These are phyloP conservation scores for Prosapia bicincta DNA, from an alignment of 2,888 invertebrate species.

Conservation along the genomic window DNA sequence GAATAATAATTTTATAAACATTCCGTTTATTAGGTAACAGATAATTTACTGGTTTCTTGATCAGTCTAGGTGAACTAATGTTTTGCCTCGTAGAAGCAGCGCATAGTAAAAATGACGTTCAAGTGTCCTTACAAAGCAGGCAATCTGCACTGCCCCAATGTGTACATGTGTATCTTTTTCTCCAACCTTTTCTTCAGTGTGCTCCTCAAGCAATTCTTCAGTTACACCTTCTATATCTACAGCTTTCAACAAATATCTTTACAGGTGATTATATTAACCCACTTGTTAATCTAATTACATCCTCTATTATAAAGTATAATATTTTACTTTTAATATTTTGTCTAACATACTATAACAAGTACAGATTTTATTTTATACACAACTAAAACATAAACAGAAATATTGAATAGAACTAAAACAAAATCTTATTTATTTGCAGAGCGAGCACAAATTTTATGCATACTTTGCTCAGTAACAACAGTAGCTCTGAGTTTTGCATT, in stretches of 20 bases:
- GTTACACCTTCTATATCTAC: slow-evolving; percentile 59
- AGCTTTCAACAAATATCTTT: slow-evolving; percentile 51
- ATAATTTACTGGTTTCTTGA: too few species aligned
- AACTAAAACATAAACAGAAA: neutral
- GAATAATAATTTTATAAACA: too few species aligned
- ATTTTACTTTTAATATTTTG: too few species aligned
- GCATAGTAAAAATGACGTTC: slow-evolving; percentile 50
- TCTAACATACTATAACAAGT: too few species aligned
- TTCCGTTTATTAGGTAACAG: too few species aligned
- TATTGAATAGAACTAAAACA: neutral
- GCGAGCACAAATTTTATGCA: slow-evolving; percentile 27
- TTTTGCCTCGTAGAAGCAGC: slow-evolving; percentile 35
- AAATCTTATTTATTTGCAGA: slow-evolving; percentile 22
- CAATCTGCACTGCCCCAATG: slow-evolving; percentile 60
- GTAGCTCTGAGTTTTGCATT: slow-evolving; percentile 26
- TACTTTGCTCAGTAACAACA: slow-evolving; percentile 30
- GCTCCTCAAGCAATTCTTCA: slow-evolving; percentile 68
- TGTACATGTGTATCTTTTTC: slow-evolving; percentile 71
- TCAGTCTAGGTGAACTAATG: slow-evolving; percentile 34
- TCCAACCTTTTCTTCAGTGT: slow-evolving; percentile 74
- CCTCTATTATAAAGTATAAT: too few species aligned
- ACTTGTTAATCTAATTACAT: too few species aligned
- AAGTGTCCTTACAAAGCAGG: slow-evolving; percentile 55
- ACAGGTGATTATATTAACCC: too few species aligned
- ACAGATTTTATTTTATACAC: too few species aligned